Percentiles rank a stretch among this genome's conserved stretches.
Evolutionary conservation across 2,113 vertebrate genomes (phyloP).

Genomic region (Nymphicus hollandicus): DNA sequence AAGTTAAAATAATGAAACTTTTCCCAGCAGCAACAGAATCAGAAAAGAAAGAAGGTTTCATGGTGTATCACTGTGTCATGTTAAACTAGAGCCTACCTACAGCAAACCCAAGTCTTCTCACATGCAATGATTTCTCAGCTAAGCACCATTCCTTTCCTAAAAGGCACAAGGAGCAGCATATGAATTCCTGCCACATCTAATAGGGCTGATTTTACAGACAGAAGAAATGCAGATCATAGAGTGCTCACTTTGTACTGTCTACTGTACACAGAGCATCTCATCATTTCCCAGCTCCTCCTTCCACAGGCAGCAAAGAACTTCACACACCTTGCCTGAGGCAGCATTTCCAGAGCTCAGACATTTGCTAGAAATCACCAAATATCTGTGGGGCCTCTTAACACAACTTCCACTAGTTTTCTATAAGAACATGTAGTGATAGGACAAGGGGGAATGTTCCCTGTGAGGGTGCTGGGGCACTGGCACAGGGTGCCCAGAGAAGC

Average conservation of each 20-base stretch:
- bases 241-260: background rate
- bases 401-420: background rate
- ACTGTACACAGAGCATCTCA: accelerated
- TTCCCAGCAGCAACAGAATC: background rate
- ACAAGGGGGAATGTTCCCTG: background rate
- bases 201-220: background rate
- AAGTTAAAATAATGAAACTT: background rate
- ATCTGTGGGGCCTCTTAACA: background rate
- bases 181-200: background rate
- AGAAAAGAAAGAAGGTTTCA: background rate
- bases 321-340: background rate
- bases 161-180: background rate
- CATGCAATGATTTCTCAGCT: background rate
- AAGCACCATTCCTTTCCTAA: background rate
- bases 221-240: background rate
- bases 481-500: background rate
- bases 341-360: background rate
- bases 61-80: background rate
- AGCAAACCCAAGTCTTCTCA: background rate
- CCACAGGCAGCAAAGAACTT: background rate
- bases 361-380: background rate
- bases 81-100: background rate
- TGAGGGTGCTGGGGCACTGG: background rate
- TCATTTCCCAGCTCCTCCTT: background rate
- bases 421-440: background rate